Base-by-base conservation (phyloP, 2,888 invertebrate species). In the Leptodirus hochenwartii region DNA sequence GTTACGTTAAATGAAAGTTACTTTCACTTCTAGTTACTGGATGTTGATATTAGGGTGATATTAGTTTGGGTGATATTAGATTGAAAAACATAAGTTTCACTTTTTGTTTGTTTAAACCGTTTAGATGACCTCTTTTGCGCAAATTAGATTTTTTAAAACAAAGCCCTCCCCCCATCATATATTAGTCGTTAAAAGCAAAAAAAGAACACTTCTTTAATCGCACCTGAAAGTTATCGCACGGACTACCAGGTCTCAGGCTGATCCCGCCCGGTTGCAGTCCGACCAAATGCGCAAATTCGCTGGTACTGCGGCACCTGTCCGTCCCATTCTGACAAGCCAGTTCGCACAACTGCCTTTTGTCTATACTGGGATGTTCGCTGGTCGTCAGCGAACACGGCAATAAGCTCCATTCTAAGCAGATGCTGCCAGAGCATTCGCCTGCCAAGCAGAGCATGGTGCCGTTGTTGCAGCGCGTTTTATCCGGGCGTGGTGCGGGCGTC, bases 191-290 rank as follows among this genome's bases (percentile, higher is more conserved):
- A n/a, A n/a, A n/a, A n/a, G n/a, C n/a, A n/a, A n/a, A n/a, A n/a
- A n/a, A n/a, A n/a, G n/a, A n/a, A n/a, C n/a, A n/a, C n/a, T n/a
- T n/a, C n/a, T n/a, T n/a, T n/a, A n/a, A n/a, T n/a, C n/a, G n/a
- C n/a, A 78, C 80, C 68, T 87, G 85, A 64, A 91, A 98, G 59
- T 98, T 93, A 58, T 98, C 93, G 56, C 98, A 98, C 0, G 98
- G 96, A 27, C 95, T 90, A 13, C 98, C 95, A 4, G 93, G 93
- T 29, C 90, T 64, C 38, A 95, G 58, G 43, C 80, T 84, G 39
- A 87, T 85, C 10, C 85, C 87, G 9, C 79, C 82, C 2, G 58
- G 56, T 1, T 82, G 81, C 43, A 87, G 54, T 15, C 75, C 76
- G 14, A 77, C 75, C 14, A 62, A 49, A 6, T 64, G 55, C 1